A percentile compares a stretch with the other conserved stretches of the same genome.
phyloP scores from a whole-genome alignment of 1,140 invertebrate species.

The Oncopeltus fasciatus region DNA sequence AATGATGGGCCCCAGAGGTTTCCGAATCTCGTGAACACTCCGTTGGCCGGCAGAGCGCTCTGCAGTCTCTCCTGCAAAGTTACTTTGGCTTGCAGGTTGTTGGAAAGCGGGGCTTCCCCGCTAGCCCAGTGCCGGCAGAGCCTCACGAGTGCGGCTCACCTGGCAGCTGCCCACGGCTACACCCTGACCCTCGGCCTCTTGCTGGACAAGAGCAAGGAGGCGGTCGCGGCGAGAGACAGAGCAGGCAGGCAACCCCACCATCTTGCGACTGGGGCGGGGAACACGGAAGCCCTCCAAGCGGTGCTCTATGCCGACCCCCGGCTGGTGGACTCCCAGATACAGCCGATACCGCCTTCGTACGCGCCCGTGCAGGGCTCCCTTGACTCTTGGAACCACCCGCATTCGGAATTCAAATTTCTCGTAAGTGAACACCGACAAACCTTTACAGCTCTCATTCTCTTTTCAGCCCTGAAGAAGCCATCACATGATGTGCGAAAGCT shows the following conservation, averaged over 20 bases:
- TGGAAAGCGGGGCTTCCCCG: constrained; percentile 29
- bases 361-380: not conserved
- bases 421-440: constrained; percentile 6
- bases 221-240: constrained; percentile 26
- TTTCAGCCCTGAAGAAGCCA: too few species aligned
- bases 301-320: not conserved
- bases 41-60: too few species aligned
- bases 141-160: constrained; percentile 32
- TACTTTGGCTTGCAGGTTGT: not conserved
- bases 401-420: constrained; percentile 14
- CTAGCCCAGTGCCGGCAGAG: constrained; percentile 34
- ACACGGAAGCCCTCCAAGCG: constrained; percentile 28
- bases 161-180: constrained; percentile 29
- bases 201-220: constrained; percentile 28
- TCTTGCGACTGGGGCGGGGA: constrained; percentile 32
- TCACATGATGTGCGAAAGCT: too few species aligned
- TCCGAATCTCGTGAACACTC: too few species aligned
- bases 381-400: constrained; percentile 23
- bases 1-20: too few species aligned
- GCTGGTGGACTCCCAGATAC: not conserved
- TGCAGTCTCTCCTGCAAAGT: too few species aligned
- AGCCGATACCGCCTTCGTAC: not conserved
- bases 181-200: constrained; percentile 29
- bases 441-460: too few species aligned
- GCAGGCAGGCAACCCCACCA: constrained; percentile 33